Percentiles rank a stretch among this genome's conserved stretches.
phyloP scores from a whole-genome alignment of 2,113 vertebrate species.

The Microtus ochrogaster region DNA sequence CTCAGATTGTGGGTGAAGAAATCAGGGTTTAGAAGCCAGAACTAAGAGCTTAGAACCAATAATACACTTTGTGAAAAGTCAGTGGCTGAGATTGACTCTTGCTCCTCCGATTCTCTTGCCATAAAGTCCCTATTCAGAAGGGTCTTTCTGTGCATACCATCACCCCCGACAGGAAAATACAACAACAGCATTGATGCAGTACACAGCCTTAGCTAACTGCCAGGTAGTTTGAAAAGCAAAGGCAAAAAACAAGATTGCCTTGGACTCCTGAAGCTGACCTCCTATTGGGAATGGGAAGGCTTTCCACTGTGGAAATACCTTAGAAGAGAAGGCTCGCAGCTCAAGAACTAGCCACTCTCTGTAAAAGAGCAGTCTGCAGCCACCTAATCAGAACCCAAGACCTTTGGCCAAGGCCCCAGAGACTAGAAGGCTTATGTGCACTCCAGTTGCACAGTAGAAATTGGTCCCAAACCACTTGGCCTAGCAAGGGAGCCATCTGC shows the following conservation, averaged over 20 bases:
- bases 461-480: conserved; percentile 15
- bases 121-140: background rate
- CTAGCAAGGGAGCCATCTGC: background rate
- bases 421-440: background rate
- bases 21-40: background rate
- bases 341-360: background rate
- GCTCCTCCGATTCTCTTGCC: fast-evolving
- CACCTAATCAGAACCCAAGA: conserved; percentile 5
- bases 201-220: background rate
- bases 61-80: background rate
- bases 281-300: background rate
- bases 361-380: background rate
- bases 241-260: background rate
- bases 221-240: background rate
- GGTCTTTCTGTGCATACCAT: background rate
- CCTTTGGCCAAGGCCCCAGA: background rate
- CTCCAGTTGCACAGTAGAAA: background rate
- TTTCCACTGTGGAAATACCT: conserved; percentile 50
- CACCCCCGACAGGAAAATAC: background rate
- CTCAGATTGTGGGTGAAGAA: background rate
- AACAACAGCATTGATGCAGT: background rate
- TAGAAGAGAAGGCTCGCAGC: conserved; percentile 10
- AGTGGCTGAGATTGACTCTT: background rate
- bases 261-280: background rate
- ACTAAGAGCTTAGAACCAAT: background rate